A percentile compares a stretch with the other conserved stretches of the same genome.
phyloP scores from a whole-genome alignment of 2,113 vertebrate genomes.

The Notothenia rossii region DNA sequence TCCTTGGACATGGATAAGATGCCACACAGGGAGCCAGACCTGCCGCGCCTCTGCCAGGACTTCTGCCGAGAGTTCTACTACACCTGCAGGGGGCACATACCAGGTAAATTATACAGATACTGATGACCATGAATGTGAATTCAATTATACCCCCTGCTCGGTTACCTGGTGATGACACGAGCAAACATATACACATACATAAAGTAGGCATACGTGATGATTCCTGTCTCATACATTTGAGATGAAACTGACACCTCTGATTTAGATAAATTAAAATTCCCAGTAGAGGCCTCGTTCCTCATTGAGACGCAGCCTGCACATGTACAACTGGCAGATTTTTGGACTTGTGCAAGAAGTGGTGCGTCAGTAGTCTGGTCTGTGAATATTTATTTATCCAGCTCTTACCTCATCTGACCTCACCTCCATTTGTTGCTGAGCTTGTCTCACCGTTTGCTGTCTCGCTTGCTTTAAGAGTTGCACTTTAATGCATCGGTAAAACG shows the following conservation, averaged over 20 bases:
- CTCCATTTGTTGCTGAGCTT: slow-evolving; percentile 68
- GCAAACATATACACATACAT: slow-evolving; percentile 39
- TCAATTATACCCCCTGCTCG: slow-evolving; percentile 36
- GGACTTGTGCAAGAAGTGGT: slow-evolving; percentile 64
- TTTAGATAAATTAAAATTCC: slow-evolving; percentile 48
- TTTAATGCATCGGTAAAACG: slow-evolving; percentile 46
- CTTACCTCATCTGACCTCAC: slow-evolving; percentile 78
- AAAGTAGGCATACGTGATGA: neutral
- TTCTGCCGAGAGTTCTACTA: slow-evolving; percentile 99
- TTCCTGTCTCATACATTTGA: slow-evolving; percentile 15
- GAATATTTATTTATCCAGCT: slow-evolving; percentile 75
- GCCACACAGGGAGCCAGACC: slow-evolving; percentile 89
- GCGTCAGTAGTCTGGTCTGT: slow-evolving; percentile 73
- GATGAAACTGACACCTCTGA: slow-evolving; percentile 32
- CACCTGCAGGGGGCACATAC: slow-evolving; percentile 95
- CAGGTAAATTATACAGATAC: slow-evolving; percentile 88
- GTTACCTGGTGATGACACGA: slow-evolving; percentile 41
- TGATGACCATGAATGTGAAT: slow-evolving; percentile 31
- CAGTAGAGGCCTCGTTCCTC: slow-evolving; percentile 31
- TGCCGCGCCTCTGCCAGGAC: slow-evolving; percentile 95
- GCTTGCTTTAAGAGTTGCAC: slow-evolving; percentile 22
- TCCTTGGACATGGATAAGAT: slow-evolving; percentile 88
- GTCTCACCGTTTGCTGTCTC: slow-evolving; percentile 43
- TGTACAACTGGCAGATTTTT: slow-evolving; percentile 59
- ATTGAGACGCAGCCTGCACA: slow-evolving; percentile 43